These are phyloP conservation scores for Leptogaster cylindrica DNA, from an alignment of 2,888 invertebrate genomes.

Conservation along the genomic window DNA sequence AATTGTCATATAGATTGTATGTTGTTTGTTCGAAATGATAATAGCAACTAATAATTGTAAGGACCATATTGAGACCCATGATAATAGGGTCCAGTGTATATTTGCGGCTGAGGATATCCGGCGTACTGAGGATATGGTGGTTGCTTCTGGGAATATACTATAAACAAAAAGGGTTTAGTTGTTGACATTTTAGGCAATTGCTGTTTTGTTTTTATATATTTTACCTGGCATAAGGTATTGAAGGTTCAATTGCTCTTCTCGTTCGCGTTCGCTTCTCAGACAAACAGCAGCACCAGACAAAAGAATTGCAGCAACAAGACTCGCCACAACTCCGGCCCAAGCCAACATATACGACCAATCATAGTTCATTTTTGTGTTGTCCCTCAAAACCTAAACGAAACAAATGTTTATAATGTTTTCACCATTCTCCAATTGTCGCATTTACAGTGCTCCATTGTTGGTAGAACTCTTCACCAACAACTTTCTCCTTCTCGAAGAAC, in stretches of 20 bases:
- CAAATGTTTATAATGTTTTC: not conserved
- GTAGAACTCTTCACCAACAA: slow-evolving; percentile 89
- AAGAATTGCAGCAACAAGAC: slow-evolving; percentile 88
- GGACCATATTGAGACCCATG: slow-evolving; percentile 93
- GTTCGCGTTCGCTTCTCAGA: slow-evolving; percentile 89
- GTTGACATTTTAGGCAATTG: not conserved
- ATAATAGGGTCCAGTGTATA: slow-evolving; percentile 88
- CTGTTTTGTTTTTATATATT: not conserved
- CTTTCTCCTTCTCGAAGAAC: slow-evolving; percentile 93
- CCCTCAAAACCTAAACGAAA: slow-evolving; percentile 77
- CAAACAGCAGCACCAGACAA: slow-evolving; percentile 94
- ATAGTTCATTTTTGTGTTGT: slow-evolving; percentile 84
- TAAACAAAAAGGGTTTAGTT: slow-evolving; percentile 52
- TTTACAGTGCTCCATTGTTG: slow-evolving; percentile 94
- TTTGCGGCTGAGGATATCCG: slow-evolving; percentile 80
- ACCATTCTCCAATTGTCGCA: not conserved
- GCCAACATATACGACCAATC: slow-evolving; percentile 98
- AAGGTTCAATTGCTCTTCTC: slow-evolving; percentile 95
- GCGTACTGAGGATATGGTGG: slow-evolving; percentile 82
- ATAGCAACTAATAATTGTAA: slow-evolving; percentile 77
- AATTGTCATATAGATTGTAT: not conserved
- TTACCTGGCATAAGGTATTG: slow-evolving; percentile 97
- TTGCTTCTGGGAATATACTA: slow-evolving; percentile 94
- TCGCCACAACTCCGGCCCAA: slow-evolving; percentile 94
- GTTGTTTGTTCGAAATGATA: no score